A percentile compares a stretch with the other conserved stretches of the same genome.
Conservation (phyloP, 2,113 vertebrate species). For the Ammospiza nelsoni region DNA sequence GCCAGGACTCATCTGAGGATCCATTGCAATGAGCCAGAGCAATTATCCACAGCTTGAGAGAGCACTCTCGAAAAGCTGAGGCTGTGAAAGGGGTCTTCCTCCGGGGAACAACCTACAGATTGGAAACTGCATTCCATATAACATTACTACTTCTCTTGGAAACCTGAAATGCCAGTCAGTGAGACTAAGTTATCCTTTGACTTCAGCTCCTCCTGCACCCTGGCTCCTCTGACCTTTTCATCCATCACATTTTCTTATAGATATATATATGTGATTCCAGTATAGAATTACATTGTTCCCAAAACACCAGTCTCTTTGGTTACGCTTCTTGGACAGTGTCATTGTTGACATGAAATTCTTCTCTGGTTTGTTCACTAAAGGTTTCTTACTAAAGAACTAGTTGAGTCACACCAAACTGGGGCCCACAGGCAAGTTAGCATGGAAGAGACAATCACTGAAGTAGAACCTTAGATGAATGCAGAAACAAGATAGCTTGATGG, state of each 20-base stretch:
- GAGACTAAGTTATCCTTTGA: not conserved
- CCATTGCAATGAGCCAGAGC: not conserved
- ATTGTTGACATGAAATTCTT: not conserved
- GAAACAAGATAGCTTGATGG: not conserved
- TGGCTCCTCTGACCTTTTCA: not conserved
- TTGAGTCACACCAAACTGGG: not conserved
- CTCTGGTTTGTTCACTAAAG: not conserved
- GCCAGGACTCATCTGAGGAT: not conserved
- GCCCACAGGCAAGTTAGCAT: not conserved
- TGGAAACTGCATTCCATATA: not conserved
- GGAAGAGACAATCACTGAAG: not conserved
- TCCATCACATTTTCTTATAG: not conserved
- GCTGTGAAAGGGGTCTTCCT: not conserved
- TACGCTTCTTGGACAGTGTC: not conserved
- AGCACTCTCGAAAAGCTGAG: not conserved
- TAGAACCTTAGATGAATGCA: not conserved
- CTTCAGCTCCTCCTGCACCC: not conserved
- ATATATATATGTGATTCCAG: not conserved
- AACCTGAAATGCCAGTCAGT: not conserved
- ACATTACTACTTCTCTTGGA: not conserved
- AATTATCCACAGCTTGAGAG: not conserved
- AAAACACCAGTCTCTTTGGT: not conserved
- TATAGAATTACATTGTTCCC: not conserved
- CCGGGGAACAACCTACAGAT: not conserved
- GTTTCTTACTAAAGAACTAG: not conserved